Conservation (phyloP, 2,113 vertebrate genomes). For the Misgurnus anguillicaudatus region DNA sequence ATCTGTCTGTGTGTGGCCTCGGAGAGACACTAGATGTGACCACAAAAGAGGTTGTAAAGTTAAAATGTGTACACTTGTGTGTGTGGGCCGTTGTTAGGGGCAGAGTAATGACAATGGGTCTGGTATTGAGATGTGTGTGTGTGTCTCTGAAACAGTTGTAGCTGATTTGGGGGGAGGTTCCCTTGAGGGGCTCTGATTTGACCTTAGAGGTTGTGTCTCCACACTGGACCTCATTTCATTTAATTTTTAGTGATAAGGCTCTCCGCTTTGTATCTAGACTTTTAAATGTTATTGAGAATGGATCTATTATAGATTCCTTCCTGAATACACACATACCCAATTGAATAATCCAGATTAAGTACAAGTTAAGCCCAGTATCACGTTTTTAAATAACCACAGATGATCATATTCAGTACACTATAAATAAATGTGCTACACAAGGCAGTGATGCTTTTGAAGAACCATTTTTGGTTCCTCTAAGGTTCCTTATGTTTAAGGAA, state of each 20-base stretch:
- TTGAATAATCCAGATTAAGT: no score
- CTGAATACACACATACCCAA: not conserved
- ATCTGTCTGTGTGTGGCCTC: slow-evolving; percentile 20
- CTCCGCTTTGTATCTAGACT: slow-evolving; percentile 10
- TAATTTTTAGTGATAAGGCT: not conserved
- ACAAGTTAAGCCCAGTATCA: no score
- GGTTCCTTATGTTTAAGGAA: no score
- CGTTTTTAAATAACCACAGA: no score
- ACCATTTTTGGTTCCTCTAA: no score
- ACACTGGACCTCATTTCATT: slow-evolving; percentile 30
- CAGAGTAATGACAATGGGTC: slow-evolving; percentile 22
- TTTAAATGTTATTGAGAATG: not conserved
- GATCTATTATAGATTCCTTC: not conserved
- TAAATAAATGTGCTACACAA: no score
- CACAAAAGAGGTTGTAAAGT: slow-evolving; percentile 21
- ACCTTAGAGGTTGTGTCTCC: slow-evolving; percentile 18
- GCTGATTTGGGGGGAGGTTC: slow-evolving; percentile 14
- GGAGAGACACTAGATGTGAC: slow-evolving; percentile 19
- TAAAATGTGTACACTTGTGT: slow-evolving; percentile 4
- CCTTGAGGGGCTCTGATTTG: slow-evolving; percentile 7
- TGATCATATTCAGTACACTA: no score
- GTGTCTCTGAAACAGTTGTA: slow-evolving; percentile 4
- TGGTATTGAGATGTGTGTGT: slow-evolving; percentile 14
- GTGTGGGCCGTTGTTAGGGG: not conserved
- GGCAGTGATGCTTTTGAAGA: no score